phyloP scores from a whole-genome alignment of 2,888 invertebrate species.

The Cheilosia urbana region DNA sequence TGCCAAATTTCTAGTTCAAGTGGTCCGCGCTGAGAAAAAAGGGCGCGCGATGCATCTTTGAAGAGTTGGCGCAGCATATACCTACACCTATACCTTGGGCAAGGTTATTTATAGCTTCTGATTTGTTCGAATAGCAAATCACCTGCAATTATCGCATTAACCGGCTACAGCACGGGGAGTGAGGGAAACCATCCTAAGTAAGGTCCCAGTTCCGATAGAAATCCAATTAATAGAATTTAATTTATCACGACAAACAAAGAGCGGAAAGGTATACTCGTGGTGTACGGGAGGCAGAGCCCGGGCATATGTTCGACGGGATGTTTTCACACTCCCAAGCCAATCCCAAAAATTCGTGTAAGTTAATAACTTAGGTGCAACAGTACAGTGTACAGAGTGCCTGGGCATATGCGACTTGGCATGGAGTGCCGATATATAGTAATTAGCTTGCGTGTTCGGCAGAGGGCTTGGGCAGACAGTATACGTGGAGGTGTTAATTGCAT shows the following conservation, averaged over 20 bases:
- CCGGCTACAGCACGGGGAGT: slow-evolving; percentile 29
- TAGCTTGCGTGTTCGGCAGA: slow-evolving; percentile 69
- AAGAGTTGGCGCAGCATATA: slow-evolving; percentile 28
- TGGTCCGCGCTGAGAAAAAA: slow-evolving; percentile 35
- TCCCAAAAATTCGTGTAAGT: slow-evolving; percentile 70
- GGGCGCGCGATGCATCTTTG: slow-evolving; percentile 62
- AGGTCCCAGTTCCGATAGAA: slow-evolving; percentile 65
- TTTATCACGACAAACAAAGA: slow-evolving; percentile 75
- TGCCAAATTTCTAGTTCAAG: slow-evolving; percentile 75
- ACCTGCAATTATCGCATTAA: slow-evolving; percentile 76
- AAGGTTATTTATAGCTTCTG: slow-evolving; percentile 65
- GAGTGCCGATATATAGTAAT: slow-evolving; percentile 57
- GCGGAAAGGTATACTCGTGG: slow-evolving; percentile 16
- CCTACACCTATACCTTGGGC: background rate
- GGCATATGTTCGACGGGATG: slow-evolving; percentile 67
- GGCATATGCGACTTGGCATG: background rate
- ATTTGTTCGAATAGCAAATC: slow-evolving; percentile 67
- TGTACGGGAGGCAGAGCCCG: background rate
- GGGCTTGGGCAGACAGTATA: slow-evolving; percentile 46
- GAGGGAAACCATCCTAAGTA: background rate
- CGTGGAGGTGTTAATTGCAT: slow-evolving; percentile 75
- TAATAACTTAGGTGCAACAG: slow-evolving; percentile 71
- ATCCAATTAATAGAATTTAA: slow-evolving; percentile 76
- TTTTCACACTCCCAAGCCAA: slow-evolving; percentile 73
- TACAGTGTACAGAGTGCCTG: slow-evolving; percentile 25